Conservation (phyloP, 2,888 invertebrate genomes). For the Plagodis dolabraria region DNA sequence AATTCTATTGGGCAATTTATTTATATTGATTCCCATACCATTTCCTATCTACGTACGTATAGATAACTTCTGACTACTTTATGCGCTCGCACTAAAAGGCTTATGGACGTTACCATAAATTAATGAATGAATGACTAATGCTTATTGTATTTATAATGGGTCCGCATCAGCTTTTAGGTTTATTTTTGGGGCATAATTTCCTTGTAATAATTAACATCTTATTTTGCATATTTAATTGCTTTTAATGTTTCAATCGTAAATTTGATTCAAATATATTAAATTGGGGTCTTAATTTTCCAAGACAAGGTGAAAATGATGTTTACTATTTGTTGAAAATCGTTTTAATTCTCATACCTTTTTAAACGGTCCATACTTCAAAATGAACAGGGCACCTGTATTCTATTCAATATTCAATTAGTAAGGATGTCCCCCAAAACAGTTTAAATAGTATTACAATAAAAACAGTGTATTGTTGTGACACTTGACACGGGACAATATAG, state of each 20-base stretch:
- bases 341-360: too few species aligned
- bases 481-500: too few species aligned
- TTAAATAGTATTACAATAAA: too few species aligned
- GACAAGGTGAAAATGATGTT: too few species aligned
- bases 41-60: conserved; percentile 58
- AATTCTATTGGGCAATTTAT: conserved; percentile 77
- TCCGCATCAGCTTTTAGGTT: conserved; percentile 6
- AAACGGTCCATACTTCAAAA: too few species aligned
- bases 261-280: background rate
- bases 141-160: conserved; percentile 24
- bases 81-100: conserved; percentile 50
- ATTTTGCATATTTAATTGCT: conserved; percentile 1
- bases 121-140: conserved; percentile 35
- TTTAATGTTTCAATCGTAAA: background rate
- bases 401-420: too few species aligned
- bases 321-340: too few species aligned
- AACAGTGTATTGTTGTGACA: too few species aligned
- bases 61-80: conserved; percentile 66
- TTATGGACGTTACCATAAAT: conserved; percentile 35
- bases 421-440: too few species aligned
- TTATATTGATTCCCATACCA: conserved; percentile 76
- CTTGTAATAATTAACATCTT: background rate
- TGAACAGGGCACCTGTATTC: background rate
- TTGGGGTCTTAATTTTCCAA: too few species aligned
- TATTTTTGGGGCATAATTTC: conserved; percentile 7